Evolutionary conservation across 2,888 invertebrate species (phyloP).

Genomic region (Drosophila heteroneura): DNA sequence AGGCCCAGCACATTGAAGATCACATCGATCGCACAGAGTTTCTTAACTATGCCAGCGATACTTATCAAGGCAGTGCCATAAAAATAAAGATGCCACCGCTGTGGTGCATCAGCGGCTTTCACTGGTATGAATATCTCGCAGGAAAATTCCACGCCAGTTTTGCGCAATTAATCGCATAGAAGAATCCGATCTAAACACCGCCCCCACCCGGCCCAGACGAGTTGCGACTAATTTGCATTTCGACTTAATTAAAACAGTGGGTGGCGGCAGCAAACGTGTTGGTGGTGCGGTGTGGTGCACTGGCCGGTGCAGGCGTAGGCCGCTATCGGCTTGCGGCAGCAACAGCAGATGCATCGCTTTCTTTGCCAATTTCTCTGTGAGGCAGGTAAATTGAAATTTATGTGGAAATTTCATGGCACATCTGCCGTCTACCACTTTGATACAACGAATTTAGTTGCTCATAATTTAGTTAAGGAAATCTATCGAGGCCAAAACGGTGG

Average conservation of each 20-base stretch:
- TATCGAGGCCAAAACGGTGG: slow-evolving; percentile 67
- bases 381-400: slow-evolving; percentile 62
- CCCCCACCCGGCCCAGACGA: slow-evolving; percentile 46
- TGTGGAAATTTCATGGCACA: slow-evolving; percentile 73
- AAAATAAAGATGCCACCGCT: slow-evolving; percentile 76
- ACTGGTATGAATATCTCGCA: slow-evolving; percentile 58
- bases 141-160: slow-evolving; percentile 72
- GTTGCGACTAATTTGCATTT: slow-evolving; percentile 70
- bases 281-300: slow-evolving; percentile 21
- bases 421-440: slow-evolving; percentile 65
- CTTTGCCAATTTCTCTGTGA: slow-evolving; percentile 66
- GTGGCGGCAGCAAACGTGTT: slow-evolving; percentile 47
- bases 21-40: slow-evolving; percentile 34
- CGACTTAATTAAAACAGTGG: slow-evolving; percentile 79
- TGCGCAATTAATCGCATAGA: slow-evolving; percentile 77
- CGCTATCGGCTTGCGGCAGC: slow-evolving; percentile 24
- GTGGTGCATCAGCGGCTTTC: slow-evolving; percentile 58
- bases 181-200: slow-evolving; percentile 61
- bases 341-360: slow-evolving; percentile 54
- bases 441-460: slow-evolving; percentile 49
- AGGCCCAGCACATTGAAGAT: slow-evolving; percentile 30
- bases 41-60: slow-evolving; percentile 19
- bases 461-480: slow-evolving; percentile 56
- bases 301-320: slow-evolving; percentile 23
- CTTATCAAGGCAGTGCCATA: slow-evolving; percentile 29